Base-by-base conservation (phyloP, 2,113 vertebrate species). In the Xiphophorus couchianus region DNA sequence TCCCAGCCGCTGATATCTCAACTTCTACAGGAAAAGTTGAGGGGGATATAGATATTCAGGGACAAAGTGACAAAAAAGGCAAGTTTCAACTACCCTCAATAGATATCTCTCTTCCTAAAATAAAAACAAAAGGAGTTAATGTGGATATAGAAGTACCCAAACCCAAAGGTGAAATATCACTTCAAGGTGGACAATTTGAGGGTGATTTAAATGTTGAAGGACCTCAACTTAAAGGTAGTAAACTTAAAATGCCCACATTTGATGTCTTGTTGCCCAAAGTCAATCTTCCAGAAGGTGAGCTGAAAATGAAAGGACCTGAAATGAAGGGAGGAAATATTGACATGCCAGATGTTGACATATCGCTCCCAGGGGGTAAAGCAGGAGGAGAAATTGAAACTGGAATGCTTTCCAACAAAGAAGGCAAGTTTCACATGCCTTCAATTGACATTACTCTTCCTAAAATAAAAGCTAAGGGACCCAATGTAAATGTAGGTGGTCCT, bases 371-470 rank as follows among this genome's bases (percentile, higher is more conserved):
- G 84, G 73, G 84, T 13, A 93, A 92, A 51, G 27, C 60, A 64
- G 64, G 60, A 1, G 60, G 27, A 6, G 73, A 65, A 3, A n/a
- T 68, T 28, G 64, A 64, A 39, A 22, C 72, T 63, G 70, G 54
- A 2, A 73, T 58, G 0, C 78, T 64, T 7, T 1, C 1, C 6
- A 71, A n/a, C 6, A 82, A 85, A 79, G 77, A 77, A 63, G 80
- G 89, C 54, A 92, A 44, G 83, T 88, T 94, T 1, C 85, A 88
- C 17, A 86, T 94, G 78, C 88, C 93, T 1, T 78, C 85, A 5
- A 14, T 93, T 7, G 90, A 92, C n/a, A 48, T 94, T 1, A 91
- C 90, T 0, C 73, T 94, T 22, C 93, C 92, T 1, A 92, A 89
- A 83, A 80, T 92, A 1, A 93, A 86, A 76, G 35, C 70, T 0